Conservation (phyloP, 2,888 invertebrate species). For the Rhamnusium bicolor region DNA sequence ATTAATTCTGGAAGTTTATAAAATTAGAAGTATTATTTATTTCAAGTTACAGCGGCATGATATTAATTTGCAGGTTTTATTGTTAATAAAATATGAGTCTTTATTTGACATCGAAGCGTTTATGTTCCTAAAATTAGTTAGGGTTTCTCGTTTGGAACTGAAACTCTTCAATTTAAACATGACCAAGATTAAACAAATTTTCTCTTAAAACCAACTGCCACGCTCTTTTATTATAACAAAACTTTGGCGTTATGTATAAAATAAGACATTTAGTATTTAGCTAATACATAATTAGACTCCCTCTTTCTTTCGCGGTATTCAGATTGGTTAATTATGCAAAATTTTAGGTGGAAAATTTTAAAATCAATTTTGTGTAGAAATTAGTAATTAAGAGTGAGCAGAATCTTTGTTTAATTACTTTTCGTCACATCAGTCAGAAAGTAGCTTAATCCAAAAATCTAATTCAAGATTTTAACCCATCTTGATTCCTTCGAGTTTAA, state of each 20-base stretch:
- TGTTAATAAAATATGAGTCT: not conserved
- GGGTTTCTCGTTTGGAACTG: not conserved
- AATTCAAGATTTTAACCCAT: no score
- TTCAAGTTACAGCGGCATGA: not conserved
- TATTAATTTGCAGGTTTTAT: not conserved
- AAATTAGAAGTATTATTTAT: not conserved
- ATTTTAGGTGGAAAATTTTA: constrained; percentile 6
- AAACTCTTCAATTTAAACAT: not conserved
- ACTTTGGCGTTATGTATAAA: constrained; percentile 15
- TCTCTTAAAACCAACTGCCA: not conserved
- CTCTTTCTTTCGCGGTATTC: not conserved
- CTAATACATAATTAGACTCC: constrained; percentile 6
- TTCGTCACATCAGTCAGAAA: no score
- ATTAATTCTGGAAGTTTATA: not conserved
- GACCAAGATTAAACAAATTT: constrained; percentile 3
- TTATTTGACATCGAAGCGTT: constrained; percentile 5
- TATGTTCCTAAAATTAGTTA: not conserved
- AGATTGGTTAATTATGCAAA: constrained; percentile 12
- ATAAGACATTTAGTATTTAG: constrained; percentile 5
- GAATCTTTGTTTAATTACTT: no score
- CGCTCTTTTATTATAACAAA: not conserved
- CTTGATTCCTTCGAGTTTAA: no score
- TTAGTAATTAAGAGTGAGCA: not conserved
- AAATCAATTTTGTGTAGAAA: constrained; percentile 12
- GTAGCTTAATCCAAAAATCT: no score